Evolutionary conservation across 2,113 vertebrate species (phyloP).

Genomic region (Odontesthes bonariensis): DNA sequence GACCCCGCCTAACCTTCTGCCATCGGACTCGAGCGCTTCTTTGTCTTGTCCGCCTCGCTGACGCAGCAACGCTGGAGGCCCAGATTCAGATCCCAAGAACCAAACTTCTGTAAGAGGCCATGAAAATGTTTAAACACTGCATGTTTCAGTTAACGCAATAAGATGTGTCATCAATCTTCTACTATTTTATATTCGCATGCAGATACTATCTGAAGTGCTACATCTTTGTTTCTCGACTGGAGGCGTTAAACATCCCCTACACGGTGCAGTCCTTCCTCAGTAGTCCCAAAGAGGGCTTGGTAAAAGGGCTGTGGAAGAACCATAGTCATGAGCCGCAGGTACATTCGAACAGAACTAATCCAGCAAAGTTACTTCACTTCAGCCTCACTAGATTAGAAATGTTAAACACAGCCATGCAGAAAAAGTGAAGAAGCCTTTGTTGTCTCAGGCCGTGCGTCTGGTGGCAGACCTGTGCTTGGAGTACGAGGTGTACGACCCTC

Average conservation of each 20-base stretch:
- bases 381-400: background rate
- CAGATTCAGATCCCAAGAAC: slow-evolving; percentile 87
- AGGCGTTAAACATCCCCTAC: slow-evolving; percentile 92
- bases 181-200: slow-evolving; percentile 16
- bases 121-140: background rate
- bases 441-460: slow-evolving; percentile 88
- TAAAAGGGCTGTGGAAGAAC: slow-evolving; percentile 98
- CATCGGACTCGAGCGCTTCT: slow-evolving; percentile 90
- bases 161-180: background rate
- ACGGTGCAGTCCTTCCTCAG: slow-evolving; percentile 91
- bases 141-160: background rate
- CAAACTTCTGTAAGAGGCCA: slow-evolving; percentile 87
- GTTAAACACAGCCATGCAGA: background rate
- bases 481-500: slow-evolving; percentile 90
- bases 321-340: slow-evolving; percentile 94
- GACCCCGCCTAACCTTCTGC: slow-evolving; percentile 87
- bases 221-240: slow-evolving; percentile 91
- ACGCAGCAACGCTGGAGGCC: slow-evolving; percentile 85
- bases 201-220: slow-evolving; percentile 92
- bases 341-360: background rate
- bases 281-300: slow-evolving; percentile 95
- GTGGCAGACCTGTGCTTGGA: slow-evolving; percentile 93
- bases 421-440: background rate
- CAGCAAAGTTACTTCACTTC: background rate
- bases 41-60: slow-evolving; percentile 89